phyloP scores from a whole-genome alignment of 2,113 vertebrate species.

The Probosciger aterrimus region DNA sequence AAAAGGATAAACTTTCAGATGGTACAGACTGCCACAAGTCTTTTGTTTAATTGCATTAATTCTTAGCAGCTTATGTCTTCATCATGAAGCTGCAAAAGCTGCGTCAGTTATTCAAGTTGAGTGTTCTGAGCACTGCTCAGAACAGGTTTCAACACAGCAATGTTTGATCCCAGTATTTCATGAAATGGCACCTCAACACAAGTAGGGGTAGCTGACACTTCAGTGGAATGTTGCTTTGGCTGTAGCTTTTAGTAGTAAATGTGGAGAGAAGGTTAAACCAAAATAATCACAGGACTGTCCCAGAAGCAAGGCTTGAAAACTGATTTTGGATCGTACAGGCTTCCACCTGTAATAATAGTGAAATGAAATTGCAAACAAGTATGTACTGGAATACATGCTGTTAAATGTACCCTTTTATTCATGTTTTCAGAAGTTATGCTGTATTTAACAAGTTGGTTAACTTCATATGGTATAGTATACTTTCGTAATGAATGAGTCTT shows the following conservation, averaged over 20 bases:
- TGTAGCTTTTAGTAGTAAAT: neutral
- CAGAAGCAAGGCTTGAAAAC: neutral
- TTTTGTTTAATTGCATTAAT: neutral
- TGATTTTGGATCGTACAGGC: neutral
- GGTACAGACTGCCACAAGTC: neutral
- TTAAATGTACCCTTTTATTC: neutral
- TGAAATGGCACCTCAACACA: neutral
- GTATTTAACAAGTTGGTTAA: neutral
- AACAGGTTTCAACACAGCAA: fast-evolving
- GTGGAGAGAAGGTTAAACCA: neutral
- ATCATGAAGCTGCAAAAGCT: neutral
- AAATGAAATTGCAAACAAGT: neutral
- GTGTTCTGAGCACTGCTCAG: neutral
- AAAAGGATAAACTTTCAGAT: neutral
- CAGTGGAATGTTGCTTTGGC: neutral
- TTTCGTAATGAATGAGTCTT: neutral
- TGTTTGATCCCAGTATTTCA: neutral
- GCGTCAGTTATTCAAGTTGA: fast-evolving
- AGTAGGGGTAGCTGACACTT: neutral
- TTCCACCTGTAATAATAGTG: neutral
- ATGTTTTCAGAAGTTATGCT: neutral
- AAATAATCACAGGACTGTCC: neutral
- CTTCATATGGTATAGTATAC: neutral
- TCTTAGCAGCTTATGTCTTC: neutral
- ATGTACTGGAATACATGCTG: neutral